Evolutionary conservation across 2,888 invertebrate genomes (phyloP), one percentile per base, ranked within the genome.

Genomic region (Cataglyphis altisquamis): DNA sequence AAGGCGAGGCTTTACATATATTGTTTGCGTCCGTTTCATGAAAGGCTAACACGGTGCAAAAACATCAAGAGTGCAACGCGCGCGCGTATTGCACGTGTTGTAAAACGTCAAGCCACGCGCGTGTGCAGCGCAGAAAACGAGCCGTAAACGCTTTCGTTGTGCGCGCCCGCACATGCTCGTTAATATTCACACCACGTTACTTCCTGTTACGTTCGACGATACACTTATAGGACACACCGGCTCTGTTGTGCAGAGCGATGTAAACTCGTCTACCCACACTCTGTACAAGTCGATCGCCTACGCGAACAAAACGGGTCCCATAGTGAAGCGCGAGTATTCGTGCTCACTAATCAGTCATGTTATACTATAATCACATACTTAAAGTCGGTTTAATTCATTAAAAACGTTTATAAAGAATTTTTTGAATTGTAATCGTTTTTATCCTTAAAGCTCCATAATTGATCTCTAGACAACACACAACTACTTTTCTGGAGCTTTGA

Each of bases 101-200:
- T 55, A 68, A 55, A 77, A 70, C n/a, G 39, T 55, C 32, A 66
- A 32, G 55, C 36, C 36, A 52, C 48, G 67, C 48, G 75, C 41
- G 57, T 60, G 29, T 60, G 32, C 74, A 48, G 21, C 6, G 48
- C 77, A 87, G 89, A 85, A 68, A 57, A 52, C 68, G 68, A 68
- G 67, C 67, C 36, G 67, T 64, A 64, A 75, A 75, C 74, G 74
- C 48, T 77, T 77, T 77, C 85, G 77, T 48, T 39, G 68, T 68
- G 77, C 57, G 57, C 57, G 77, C 67, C 29, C 75, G 75, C 60
- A 15, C 60, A 60, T 87, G 89, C 90, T 92, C 89, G 90, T 92
- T 92, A 92, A 92, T 92, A 92, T 92, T 92, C 92, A 91, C 89
- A 88, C 87, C 86, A 87, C 89, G 88, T 91, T 92, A 91, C 91